Evolutionary conservation across 2,888 invertebrate genomes (phyloP).

Genomic region (Bibio marci): DNA sequence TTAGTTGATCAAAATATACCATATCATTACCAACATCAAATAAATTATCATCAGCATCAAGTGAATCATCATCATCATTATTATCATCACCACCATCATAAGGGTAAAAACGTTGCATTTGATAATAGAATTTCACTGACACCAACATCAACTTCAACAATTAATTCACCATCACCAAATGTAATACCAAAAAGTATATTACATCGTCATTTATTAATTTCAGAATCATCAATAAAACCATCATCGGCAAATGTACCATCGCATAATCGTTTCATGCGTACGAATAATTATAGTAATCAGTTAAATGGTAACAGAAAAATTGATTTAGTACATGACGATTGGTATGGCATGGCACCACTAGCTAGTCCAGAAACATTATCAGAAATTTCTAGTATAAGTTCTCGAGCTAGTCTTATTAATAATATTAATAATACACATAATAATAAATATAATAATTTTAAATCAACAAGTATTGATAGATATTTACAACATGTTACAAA

Average conservation of each 20-base stretch:
- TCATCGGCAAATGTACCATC: no score
- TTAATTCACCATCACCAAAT: slow-evolving; percentile 12
- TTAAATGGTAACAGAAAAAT: slow-evolving; percentile 24
- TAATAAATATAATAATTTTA: slow-evolving; percentile 7
- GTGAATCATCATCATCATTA: neutral
- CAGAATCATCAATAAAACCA: no score
- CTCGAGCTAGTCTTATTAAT: slow-evolving; percentile 41
- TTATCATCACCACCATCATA: neutral
- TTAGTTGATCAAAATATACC: slow-evolving; percentile 10
- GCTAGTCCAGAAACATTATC: slow-evolving; percentile 71
- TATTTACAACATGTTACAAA: slow-evolving; percentile 21
- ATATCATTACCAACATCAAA: neutral
- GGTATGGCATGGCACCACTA: slow-evolving; percentile 55
- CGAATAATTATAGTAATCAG: neutral
- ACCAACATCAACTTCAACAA: slow-evolving; percentile 5
- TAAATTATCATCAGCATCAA: neutral
- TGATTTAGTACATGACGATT: slow-evolving; percentile 42
- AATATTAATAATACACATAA: slow-evolving; percentile 18
- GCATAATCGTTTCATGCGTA: no score
- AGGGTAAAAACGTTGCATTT: slow-evolving; percentile 24
- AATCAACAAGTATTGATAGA: slow-evolving; percentile 23
- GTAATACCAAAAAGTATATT: slow-evolving; percentile 13
- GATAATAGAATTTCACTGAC: slow-evolving; percentile 14
- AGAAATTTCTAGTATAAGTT: slow-evolving; percentile 61
- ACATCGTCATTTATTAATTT: slow-evolving; percentile 1